Percentiles rank a stretch among this genome's conserved stretches.
These are phyloP conservation scores for Myotis pilosus DNA, from an alignment of 2,797 vertebrate genomes.

Conservation along the genomic window DNA sequence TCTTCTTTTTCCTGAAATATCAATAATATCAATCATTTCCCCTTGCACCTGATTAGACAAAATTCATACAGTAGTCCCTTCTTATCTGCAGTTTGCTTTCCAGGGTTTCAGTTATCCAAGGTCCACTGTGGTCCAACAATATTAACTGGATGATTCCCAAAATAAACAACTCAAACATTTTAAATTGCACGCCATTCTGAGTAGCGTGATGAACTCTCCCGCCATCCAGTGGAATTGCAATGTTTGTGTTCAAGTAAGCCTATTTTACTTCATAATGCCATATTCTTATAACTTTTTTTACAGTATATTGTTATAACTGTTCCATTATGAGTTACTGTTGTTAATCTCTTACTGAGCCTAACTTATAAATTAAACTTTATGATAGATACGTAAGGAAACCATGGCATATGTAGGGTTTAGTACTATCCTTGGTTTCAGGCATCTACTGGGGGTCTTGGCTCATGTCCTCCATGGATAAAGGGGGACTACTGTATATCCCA, in stretches of 20 bases:
- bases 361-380: not conserved
- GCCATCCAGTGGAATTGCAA: fast-evolving
- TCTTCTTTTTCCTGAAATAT: not conserved
- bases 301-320: not conserved
- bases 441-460: not conserved
- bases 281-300: not conserved
- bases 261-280: not conserved
- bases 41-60: not conserved
- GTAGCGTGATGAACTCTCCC: too few relatives aligned
- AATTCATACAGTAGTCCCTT: not conserved
- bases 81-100: not conserved
- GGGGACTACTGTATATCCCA: not conserved
- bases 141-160: not conserved
- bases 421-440: not conserved
- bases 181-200: not conserved
- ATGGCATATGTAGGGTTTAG: not conserved
- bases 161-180: not conserved
- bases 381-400: not conserved
- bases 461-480: not conserved
- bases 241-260: not conserved
- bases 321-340: not conserved
- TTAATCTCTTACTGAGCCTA: not conserved
- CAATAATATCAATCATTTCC: not conserved
- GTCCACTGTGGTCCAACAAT: not conserved
- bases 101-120: not conserved